These are phyloP conservation scores for Deroplatys truncata DNA, from an alignment of 2,888 invertebrate species.

Conservation along the genomic window DNA sequence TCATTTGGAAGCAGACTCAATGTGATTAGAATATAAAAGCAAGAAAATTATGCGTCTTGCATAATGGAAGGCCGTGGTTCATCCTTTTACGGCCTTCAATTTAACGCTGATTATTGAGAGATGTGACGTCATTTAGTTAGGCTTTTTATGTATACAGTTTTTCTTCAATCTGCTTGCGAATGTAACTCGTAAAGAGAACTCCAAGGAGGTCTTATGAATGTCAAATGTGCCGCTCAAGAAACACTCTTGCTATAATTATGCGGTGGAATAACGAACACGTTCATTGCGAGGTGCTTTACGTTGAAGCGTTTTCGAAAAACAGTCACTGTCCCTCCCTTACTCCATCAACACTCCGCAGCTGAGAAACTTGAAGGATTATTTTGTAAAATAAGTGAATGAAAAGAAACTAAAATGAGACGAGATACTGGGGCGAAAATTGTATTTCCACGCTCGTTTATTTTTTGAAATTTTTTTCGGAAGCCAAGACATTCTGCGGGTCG, in stretches of 20 bases:
- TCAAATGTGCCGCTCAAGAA: not conserved
- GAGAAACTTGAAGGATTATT: not conserved
- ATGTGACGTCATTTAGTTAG: not conserved
- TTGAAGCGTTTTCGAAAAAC: not conserved
- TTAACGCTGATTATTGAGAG: not conserved
- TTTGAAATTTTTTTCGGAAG: not conserved
- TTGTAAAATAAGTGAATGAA: not conserved
- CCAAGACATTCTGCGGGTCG: not conserved
- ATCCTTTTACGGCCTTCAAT: not conserved
- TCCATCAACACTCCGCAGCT: too few relatives aligned
- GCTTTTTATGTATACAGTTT: not conserved
- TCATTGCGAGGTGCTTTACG: not conserved
- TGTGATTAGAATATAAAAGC: too few relatives aligned
- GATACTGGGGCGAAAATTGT: not conserved
- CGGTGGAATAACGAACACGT: not conserved
- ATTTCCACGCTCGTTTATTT: not conserved
- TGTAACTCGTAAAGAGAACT: not conserved
- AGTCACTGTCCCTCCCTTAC: not conserved
- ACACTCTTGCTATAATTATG: not conserved
- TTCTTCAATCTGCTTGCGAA: not conserved
- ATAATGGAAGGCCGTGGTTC: too few relatives aligned
- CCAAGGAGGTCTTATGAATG: not conserved
- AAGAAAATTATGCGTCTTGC: too few relatives aligned
- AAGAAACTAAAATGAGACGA: not conserved
- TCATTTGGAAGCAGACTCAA: too few relatives aligned